Percentiles rank a stretch among this genome's conserved stretches.
These are phyloP conservation scores for Ornithoptera priamus DNA, from an alignment of 2,888 invertebrate species.

Conservation along the genomic window DNA sequence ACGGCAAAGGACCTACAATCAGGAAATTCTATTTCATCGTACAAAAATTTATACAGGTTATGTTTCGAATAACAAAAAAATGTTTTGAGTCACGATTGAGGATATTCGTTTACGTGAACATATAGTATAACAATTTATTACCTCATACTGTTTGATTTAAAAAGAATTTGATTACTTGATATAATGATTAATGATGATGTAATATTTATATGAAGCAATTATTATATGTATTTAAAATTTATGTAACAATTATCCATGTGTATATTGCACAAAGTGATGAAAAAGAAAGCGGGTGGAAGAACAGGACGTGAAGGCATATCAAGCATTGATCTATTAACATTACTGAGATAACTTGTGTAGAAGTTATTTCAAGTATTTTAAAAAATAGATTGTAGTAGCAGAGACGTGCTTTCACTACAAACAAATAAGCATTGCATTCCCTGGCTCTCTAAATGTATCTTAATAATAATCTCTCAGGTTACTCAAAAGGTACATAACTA, in stretches of 20 bases:
- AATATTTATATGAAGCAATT: neutral
- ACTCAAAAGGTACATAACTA: too few relatives aligned
- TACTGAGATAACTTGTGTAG: neutral
- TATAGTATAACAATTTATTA: neutral
- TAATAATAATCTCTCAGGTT: too few relatives aligned
- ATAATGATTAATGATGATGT: neutral
- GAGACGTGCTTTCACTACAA: too few relatives aligned
- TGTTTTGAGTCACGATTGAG: too few relatives aligned
- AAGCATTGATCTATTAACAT: neutral
- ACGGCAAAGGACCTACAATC: too few relatives aligned
- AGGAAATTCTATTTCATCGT: neutral
- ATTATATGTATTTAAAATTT: neutral
- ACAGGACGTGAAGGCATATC: neutral
- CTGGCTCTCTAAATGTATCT: too few relatives aligned
- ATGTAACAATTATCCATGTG: too few relatives aligned
- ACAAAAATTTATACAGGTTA: too few relatives aligned
- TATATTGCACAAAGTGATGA: neutral
- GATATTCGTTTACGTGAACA: neutral
- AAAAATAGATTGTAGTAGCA: too few relatives aligned
- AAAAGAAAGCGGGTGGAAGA: neutral
- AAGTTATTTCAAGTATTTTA: neutral
- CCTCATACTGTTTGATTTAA: neutral
- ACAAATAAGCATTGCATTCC: too few relatives aligned
- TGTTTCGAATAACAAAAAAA: too few relatives aligned
- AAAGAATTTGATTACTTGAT: neutral